Evolutionary conservation across 2,797 vertebrate species (phyloP), one percentile per base, ranked within the genome.

Genomic region (Pogoniulus pusillus): DNA sequence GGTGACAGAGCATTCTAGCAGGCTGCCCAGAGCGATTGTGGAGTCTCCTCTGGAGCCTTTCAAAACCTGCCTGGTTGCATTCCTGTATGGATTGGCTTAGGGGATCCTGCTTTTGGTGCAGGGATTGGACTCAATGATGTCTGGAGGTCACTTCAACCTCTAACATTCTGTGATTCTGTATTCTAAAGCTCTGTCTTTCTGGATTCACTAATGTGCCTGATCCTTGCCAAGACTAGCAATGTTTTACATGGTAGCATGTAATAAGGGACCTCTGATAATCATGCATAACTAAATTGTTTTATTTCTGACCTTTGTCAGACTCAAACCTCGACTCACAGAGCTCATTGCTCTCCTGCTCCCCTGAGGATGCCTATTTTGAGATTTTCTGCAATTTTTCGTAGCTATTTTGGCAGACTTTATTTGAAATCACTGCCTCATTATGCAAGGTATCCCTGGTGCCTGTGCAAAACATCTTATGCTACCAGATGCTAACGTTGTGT

Each of bases 331-430:
- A 34, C 15, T 95, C 26, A 9, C 65, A 54, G 65, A 87, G 59
- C 35, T 77, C 86, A 70, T 41, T 81, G 47, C 47, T 85, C 24
- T 65, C 8, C 10, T 16, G 12, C 29, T 72, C 59, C 71, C 66
- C 30, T 69, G 69, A 81, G 87, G 92, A 85, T 91, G 16, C 22
- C 79, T 84, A 76, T 87, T 94, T 95, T 60, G 69, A 78, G 45
- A 49, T 82, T 93, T 94, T 66, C 58, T 87, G 16, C 37, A 80
- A 12, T 57, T 91, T 93, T 93, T 92, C 87, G 30, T 62, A 45
- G 20, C 62, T 66, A 22, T 86, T 91, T 93, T 91, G 78, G 55
- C 73, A 95, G 76, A 41, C 53, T 90, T 77, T 63, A 41, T 73
- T 87, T 85, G 60, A 91, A 88, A 88, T 77, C 43, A 43, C 16